These are phyloP conservation scores for Thereva nobilitata DNA, from an alignment of 2,888 invertebrate genomes.

Conservation along the genomic window DNA sequence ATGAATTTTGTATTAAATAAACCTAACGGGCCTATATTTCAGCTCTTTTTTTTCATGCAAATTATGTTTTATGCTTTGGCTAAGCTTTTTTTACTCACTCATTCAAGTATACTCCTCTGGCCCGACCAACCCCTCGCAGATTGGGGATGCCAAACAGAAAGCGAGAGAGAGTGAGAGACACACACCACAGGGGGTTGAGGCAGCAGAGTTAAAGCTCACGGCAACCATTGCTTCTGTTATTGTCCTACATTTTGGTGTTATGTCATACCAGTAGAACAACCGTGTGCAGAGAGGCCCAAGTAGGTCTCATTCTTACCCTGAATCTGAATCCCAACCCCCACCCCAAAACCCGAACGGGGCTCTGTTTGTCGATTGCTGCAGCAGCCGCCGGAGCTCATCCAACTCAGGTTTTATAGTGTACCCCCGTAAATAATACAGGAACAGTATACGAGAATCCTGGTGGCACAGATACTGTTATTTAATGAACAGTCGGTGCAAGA, in stretches of 20 bases:
- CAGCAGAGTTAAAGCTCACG: no score
- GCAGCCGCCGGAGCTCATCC: neutral
- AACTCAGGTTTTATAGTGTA: no score
- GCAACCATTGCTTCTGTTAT: constrained; percentile 4
- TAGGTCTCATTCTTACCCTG: constrained; percentile 1
- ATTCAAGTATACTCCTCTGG: no score
- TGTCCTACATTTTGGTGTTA: constrained; percentile 22
- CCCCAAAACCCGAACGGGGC: no score
- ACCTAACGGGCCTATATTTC: constrained; percentile 17
- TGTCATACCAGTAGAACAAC: constrained; percentile 8
- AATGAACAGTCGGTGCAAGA: no score
- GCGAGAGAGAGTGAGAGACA: no score
- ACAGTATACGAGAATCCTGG: no score
- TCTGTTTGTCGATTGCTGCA: constrained; percentile 1
- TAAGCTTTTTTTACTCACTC: neutral
- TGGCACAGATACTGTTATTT: no score
- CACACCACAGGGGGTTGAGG: no score
- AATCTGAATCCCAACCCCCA: neutral
- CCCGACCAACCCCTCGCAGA: no score
- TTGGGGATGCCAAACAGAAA: no score
- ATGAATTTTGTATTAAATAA: constrained; percentile 29
- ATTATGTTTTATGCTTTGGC: constrained; percentile 2
- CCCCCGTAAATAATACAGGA: no score
- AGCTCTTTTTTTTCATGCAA: constrained; percentile 6
- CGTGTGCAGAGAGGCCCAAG: constrained; percentile 9